Base-by-base conservation (phyloP, 2,888 invertebrate genomes). In the Bibio marci region DNA sequence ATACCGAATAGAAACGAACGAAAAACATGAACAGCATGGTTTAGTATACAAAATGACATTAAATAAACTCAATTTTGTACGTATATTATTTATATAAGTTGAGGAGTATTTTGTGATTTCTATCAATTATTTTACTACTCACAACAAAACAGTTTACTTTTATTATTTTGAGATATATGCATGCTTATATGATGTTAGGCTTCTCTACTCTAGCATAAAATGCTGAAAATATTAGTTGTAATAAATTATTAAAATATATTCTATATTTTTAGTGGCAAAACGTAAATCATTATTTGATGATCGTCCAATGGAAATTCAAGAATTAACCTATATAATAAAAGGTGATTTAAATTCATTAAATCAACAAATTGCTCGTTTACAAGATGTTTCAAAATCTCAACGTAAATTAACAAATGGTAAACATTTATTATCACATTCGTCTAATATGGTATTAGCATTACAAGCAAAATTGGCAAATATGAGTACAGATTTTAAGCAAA, bases 401-500 rank as follows among this genome's bases (percentile, higher is more conserved):
- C 66, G 74, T 45, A 69, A 72, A 46, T 58, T 55, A 19, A 62
- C 62, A 5, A 71, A 65, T 50, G 75, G 78, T 26, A 73, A 73
- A 51, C 91, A 92, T 60, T 73, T 92, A 62, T 76, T 86, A 49
- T 85, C 87, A 47, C 88, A 90, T 70, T 87, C 88, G 41, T 88
- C 85, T 35, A 91, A 86, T 57, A 88, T 94, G 45, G 92, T 94
- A 8, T 71, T 92, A 43, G 82, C 90, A 5, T 63, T 91, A 43
- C 91, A 91, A 66, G 92, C 95, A 2, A 85, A 92, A 59, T 66
- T 98, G 48, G 97, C 95, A 26, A 80, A 80, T 45, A 95, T 98
- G 86, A 95, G 95, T 35, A 91, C 86, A 46, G 88, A 94, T 55
- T 98, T 98, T 59, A 95, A 97, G 64, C 86, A 83, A 66, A 92